Evolutionary conservation across 2,113 vertebrate genomes (phyloP).

Genomic region (Sorex araneus): DNA sequence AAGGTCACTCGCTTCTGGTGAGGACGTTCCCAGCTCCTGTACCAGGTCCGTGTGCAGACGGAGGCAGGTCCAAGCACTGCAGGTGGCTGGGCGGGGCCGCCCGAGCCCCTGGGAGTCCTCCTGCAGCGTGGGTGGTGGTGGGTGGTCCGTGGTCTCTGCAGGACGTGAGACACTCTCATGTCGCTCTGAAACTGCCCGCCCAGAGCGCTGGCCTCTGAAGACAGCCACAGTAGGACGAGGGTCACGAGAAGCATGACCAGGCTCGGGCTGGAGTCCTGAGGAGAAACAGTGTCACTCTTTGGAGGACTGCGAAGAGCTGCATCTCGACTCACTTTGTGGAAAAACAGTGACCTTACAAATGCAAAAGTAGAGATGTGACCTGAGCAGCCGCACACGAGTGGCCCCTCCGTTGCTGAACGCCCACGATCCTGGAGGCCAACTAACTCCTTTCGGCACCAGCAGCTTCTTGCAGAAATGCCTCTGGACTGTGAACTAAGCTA

Average conservation of each 20-base stretch:
- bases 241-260: not conserved
- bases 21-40: not conserved
- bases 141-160: not conserved
- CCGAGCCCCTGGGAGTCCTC: not conserved
- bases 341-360: slow-evolving; percentile 4
- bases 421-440: too few species aligned
- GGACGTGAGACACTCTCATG: not conserved
- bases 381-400: too few species aligned
- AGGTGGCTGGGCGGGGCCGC: too few species aligned
- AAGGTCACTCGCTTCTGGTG: slow-evolving; percentile 16
- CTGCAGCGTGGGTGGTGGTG: not conserved
- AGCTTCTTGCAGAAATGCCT: too few species aligned
- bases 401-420: too few species aligned
- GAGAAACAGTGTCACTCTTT: not conserved
- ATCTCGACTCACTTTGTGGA: not conserved
- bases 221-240: not conserved
- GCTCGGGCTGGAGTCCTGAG: not conserved
- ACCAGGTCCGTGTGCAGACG: not conserved
- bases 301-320: not conserved
- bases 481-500: too few species aligned
- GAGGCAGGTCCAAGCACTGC: too few species aligned
- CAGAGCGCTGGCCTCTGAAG: not conserved
- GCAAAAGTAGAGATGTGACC: too few species aligned
- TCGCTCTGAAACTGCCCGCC: not conserved
- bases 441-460: too few species aligned